Percentiles rank a stretch among this genome's conserved stretches.
Conservation (phyloP, 2,888 invertebrate species). For the Selenia dentaria region DNA sequence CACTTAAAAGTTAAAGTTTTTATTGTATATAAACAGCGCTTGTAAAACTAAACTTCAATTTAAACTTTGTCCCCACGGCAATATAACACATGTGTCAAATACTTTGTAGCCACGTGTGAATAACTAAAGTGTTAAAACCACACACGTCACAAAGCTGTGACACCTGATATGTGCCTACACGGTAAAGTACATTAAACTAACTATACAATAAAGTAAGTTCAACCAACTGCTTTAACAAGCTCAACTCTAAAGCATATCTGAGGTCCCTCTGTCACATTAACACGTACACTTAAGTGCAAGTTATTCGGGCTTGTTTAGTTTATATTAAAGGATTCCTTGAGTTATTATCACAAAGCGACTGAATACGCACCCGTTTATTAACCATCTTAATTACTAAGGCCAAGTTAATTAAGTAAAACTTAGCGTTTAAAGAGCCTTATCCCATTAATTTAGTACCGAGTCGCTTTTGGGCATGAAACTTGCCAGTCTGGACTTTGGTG, state of each 20-base stretch:
- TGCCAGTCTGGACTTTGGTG: conserved; percentile 6
- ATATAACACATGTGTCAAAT: conserved; percentile 24
- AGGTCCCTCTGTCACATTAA: conserved; percentile 62
- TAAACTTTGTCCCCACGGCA: conserved; percentile 21
- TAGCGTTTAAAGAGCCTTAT: conserved; percentile 74
- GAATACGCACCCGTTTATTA: conserved; percentile 80
- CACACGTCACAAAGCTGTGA: conserved; percentile 40
- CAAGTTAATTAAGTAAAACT: conserved; percentile 81
- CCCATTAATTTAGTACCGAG: conserved; percentile 72
- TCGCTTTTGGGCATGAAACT: conserved; percentile 41
- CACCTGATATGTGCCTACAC: conserved; percentile 38
- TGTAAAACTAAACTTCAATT: conserved; percentile 20
- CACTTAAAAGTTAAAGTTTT: conserved; percentile 11
- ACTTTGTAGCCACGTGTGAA: conserved; percentile 25
- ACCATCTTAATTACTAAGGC: conserved; percentile 81
- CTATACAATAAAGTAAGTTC: conserved; percentile 45
- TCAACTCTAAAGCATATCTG: conserved; percentile 56
- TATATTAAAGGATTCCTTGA: conserved; percentile 79
- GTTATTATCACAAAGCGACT: conserved; percentile 79
- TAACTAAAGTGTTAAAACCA: conserved; percentile 38
- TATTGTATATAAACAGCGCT: conserved; percentile 5
- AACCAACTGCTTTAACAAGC: conserved; percentile 47
- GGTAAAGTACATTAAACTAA: conserved; percentile 6
- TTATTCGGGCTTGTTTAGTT: conserved; percentile 70
- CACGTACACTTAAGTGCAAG: conserved; percentile 58